Base-by-base conservation (phyloP, 2,113 vertebrate species). In the Jaculus jaculus region DNA sequence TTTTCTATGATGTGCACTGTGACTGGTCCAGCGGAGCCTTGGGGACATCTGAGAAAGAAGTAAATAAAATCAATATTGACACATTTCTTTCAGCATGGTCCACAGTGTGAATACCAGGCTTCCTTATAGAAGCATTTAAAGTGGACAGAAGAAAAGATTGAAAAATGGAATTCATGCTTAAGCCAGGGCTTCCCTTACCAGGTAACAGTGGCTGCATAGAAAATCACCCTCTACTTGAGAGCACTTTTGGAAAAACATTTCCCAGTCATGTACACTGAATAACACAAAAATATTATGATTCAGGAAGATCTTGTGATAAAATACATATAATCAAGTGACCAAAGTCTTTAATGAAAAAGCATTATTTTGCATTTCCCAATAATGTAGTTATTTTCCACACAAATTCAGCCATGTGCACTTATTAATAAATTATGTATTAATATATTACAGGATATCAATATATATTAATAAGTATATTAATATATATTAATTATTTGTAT, bases 241-340 rank as follows among this genome's bases (percentile, higher is more conserved):
- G 7, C 8, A 32, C 11, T 51, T 18, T 47, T 7, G 21, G 32
- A 81, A 42, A 88, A 68, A 51, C 61, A n/a, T 68, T 84, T 26
- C 11, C 13, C 24, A 54, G 51, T 51, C 68, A 84, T 37, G 30
- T 18, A 58, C 7, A 73, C 24, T 66, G 42, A 7, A 17, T 34
- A 32, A 58, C 73, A 58, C 61, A 42, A 80, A 92, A 89, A 89
- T 68, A 51, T 23, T 37, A 37, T n/a, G 69, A 84, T 65, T 72
- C 10, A 23, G 79, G 42, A 85, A 42, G 28, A 51, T 37, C 10
- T 0, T 23, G 3, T 60, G 20, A 69, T 54, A 68, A 92, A 79
- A 85, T 17, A 61, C 5, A 3, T 3, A 37, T 74, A 68, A 89
- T 60, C n/a, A 61, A 73, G 34, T 32, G 0, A 61, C 73, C 34